Conservation (phyloP, 92 coral and sea anemone genomes). For the Anthopleura xanthogrammica region DNA sequence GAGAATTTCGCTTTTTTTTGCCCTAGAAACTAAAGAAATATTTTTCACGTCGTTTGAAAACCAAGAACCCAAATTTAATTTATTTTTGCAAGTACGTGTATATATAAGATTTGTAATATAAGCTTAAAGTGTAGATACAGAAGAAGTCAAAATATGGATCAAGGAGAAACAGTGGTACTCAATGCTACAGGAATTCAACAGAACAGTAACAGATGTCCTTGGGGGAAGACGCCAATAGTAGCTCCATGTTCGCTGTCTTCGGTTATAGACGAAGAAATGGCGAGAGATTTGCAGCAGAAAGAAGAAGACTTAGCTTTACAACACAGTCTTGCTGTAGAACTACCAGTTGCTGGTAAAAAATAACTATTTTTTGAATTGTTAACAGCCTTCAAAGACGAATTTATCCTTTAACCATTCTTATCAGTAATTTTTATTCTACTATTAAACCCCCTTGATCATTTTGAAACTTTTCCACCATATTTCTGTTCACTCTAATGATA, state of each 20-base stretch:
- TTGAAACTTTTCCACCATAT: too few relatives aligned
- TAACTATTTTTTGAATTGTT: background rate
- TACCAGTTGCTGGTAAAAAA: constrained; percentile 32
- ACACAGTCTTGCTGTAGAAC: constrained; percentile 34
- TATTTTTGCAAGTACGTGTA: constrained; percentile 16
- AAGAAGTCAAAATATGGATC: constrained; percentile 52
- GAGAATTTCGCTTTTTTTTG: background rate
- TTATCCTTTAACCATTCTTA: too few relatives aligned
- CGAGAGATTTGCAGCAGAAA: constrained; percentile 75
- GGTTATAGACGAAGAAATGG: constrained; percentile 95
- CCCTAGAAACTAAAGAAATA: constrained; percentile 2
- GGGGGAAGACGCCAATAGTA: constrained; percentile 71
- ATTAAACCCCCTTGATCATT: too few relatives aligned
- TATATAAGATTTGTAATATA: constrained; percentile 30
- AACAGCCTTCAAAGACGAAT: too few relatives aligned
- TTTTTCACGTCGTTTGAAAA: background rate
- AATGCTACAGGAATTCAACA: constrained; percentile 21
- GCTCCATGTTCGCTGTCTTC: constrained; percentile 72
- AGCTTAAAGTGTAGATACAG: background rate
- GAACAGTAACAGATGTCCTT: constrained; percentile 55
- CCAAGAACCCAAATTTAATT: background rate
- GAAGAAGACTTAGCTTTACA: constrained; percentile 58
- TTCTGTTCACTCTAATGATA: background rate
- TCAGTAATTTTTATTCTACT: too few relatives aligned
- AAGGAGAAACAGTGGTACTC: constrained; percentile 79